A percentile compares a stretch with the other conserved stretches of the same genome.
Conservation (phyloP, 1,140 invertebrate genomes). For the Tetramorium parvispinum region DNA sequence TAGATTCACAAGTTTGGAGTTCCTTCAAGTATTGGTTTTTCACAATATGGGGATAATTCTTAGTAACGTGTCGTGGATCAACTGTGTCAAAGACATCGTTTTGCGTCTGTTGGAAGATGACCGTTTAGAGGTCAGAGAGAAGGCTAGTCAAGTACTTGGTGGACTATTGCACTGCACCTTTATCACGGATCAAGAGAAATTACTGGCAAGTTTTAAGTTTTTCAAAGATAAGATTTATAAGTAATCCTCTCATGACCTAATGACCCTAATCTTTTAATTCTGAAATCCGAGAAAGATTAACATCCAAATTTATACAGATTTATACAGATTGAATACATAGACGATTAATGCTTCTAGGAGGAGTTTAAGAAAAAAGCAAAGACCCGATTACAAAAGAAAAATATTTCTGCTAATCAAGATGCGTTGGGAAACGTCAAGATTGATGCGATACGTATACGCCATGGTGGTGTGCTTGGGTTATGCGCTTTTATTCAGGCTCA, state of each 20-base stretch:
- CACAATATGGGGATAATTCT: slow-evolving; percentile 92
- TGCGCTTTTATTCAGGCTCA: slow-evolving; percentile 95
- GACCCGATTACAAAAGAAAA: slow-evolving; percentile 80
- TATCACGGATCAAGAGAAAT: slow-evolving; percentile 87
- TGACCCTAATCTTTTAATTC: not conserved
- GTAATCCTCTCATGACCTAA: not conserved
- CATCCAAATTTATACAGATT: too few species aligned
- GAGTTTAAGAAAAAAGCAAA: slow-evolving; percentile 86
- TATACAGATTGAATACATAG: not conserved
- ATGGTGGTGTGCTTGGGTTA: slow-evolving; percentile 95
- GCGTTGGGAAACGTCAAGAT: slow-evolving; percentile 77
- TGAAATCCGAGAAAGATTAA: not conserved
- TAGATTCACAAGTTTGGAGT: slow-evolving; percentile 89
- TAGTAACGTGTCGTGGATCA: slow-evolving; percentile 86
- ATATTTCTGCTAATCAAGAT: slow-evolving; percentile 41
- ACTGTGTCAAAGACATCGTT: slow-evolving; percentile 87
- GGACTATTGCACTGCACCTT: slow-evolving; percentile 95
- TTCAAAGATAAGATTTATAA: too few species aligned
- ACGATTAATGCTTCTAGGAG: slow-evolving; percentile 80
- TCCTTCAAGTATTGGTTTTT: slow-evolving; percentile 93
- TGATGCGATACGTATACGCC: slow-evolving; percentile 86
- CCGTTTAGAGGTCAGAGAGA: slow-evolving; percentile 92
- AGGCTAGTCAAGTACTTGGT: slow-evolving; percentile 92
- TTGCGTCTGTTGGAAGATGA: slow-evolving; percentile 89
- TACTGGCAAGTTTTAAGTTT: slow-evolving; percentile 84